Base-by-base conservation (phyloP, 1,140 invertebrate species). In the Zaprionus lachaisei region DNA sequence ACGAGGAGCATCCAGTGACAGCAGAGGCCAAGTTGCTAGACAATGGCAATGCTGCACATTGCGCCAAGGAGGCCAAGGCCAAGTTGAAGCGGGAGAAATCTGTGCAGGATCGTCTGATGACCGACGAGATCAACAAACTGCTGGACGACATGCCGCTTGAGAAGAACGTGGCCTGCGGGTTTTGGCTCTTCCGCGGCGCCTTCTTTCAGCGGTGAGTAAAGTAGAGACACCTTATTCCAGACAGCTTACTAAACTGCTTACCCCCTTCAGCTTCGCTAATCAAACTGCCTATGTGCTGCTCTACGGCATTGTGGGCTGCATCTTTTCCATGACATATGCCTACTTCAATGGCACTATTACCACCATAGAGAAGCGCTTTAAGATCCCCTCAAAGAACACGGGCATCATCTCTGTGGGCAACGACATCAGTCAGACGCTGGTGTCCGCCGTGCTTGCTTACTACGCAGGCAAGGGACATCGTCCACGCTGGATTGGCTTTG, bases 361-460 rank as follows among this genome's bases (percentile, higher is more conserved):
- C 34, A 97, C 96, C 1, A 93, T 97, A 28, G 96, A 97, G 90
- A 97, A 97, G 83, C 94, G 96, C 74, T 97, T 96, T 87, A 96
- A 96, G 81, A 96, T 97, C 82, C 95, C 96, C 1, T 96, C 95
- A 9, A 95, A 95, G 91, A 96, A 95, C 37, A 96, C 96, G 62
- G 96, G 95, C 49, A 94, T 96, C 56, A 96, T 96, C 72, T 95
- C 95, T 17, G 95, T 96, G 56, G 96, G 95, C 14, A 96, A 96
- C 90, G 96, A 92, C 6, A 83, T 92, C 1, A 92, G 83, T 14
- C 83, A 92, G 47, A 83, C 83, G 4, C 22, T 91, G 38, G 84
- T 80, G 4, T 91, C 91, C 0, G 81, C 82, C 0, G 73, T 92
- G 9, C 31, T 92, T 37, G 87, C 86, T 31, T 92, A 92, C 6